phyloP scores from a whole-genome alignment of 2,113 vertebrate species.

The Plotosus lineatus region DNA sequence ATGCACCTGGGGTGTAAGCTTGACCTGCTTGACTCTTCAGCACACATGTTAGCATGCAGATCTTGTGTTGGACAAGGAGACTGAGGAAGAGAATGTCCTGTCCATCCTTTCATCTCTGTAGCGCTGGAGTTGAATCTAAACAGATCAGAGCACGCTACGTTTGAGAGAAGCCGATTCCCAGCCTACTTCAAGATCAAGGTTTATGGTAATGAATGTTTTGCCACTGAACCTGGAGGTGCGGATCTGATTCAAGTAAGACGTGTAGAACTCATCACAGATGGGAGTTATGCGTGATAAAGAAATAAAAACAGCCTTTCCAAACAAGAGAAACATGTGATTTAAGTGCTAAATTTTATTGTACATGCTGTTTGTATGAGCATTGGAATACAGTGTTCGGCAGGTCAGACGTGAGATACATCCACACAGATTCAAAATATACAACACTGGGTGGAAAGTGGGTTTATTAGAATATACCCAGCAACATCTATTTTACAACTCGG shows the following conservation, averaged over 20 bases:
- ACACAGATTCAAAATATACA: background rate
- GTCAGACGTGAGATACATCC: background rate
- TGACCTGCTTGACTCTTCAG: slow-evolving; percentile 2
- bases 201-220: slow-evolving; percentile 36
- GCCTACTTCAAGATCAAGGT: slow-evolving; percentile 48
- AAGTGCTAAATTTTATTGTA: background rate
- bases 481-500: background rate
- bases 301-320: background rate
- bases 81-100: background rate
- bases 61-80: slow-evolving; percentile 23
- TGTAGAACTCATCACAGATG: background rate
- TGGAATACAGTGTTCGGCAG: background rate
- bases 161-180: slow-evolving; percentile 31
- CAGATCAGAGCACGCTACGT: slow-evolving; percentile 36
- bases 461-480: background rate
- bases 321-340: background rate
- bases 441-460: background rate
- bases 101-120: slow-evolving; percentile 46
- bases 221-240: slow-evolving; percentile 34
- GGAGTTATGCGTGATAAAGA: too few relatives aligned
- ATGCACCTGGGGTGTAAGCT: background rate
- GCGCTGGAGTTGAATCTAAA: slow-evolving; percentile 25
- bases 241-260: slow-evolving; percentile 14
- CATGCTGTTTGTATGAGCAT: background rate
- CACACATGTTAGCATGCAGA: slow-evolving; percentile 12